Evolutionary conservation across 2,113 vertebrate genomes (phyloP).

Genomic region (Ascaphus truei): DNA sequence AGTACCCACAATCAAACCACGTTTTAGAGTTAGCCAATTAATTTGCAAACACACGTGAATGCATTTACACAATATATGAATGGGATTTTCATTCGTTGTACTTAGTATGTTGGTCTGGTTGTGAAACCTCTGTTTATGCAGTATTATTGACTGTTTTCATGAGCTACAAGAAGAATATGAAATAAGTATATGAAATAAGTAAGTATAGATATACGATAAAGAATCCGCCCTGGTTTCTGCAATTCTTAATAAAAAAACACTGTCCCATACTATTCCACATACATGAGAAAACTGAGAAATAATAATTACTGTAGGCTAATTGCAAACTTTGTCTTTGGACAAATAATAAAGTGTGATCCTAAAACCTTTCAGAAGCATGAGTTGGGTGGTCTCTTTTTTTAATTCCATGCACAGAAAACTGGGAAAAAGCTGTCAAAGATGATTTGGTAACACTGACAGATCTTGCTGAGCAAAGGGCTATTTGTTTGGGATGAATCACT

Average conservation of each 20-base stretch:
- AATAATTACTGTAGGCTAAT: constrained; percentile 18
- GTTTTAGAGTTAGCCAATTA: too few relatives aligned
- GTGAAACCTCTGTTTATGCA: too few relatives aligned
- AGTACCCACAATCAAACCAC: too few relatives aligned
- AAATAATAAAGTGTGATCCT: too few relatives aligned
- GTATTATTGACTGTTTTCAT: too few relatives aligned
- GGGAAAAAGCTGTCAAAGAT: constrained; percentile 4
- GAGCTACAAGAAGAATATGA: too few relatives aligned
- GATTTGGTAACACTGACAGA: not conserved
- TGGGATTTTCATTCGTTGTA: too few relatives aligned
- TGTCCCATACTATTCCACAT: not conserved
- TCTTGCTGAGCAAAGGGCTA: constrained; percentile 24
- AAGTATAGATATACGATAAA: too few relatives aligned
- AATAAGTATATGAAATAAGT: too few relatives aligned
- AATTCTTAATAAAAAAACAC: not conserved
- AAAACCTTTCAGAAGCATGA: not conserved
- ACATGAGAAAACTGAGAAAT: not conserved
- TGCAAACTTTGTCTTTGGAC: constrained; percentile 18
- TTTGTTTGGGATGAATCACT: constrained; percentile 41
- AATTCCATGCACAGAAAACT: not conserved
- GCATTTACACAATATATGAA: too few relatives aligned
- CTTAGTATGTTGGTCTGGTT: too few relatives aligned
- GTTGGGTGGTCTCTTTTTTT: constrained; percentile 19
- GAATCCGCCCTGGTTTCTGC: not conserved
- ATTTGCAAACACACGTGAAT: too few relatives aligned